Evolutionary conservation across 2,113 vertebrate genomes (phyloP).

Genomic region (Cyphotilapia sp.): DNA sequence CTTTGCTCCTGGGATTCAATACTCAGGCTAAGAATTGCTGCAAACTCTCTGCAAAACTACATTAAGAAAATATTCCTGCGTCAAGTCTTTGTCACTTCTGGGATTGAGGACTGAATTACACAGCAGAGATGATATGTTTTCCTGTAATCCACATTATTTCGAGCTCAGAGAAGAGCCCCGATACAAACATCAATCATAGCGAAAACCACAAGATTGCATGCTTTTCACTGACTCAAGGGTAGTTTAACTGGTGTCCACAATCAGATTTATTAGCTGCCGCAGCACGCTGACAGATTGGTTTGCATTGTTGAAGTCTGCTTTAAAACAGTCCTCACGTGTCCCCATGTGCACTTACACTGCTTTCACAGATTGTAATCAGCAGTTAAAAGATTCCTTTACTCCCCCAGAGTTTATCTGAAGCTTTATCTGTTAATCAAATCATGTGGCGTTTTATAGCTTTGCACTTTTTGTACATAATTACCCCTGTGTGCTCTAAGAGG

Average conservation of each 20-base stretch:
- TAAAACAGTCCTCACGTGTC: not conserved
- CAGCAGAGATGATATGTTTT: not conserved
- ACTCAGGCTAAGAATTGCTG: not conserved
- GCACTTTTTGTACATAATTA: not conserved
- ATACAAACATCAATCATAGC: not conserved
- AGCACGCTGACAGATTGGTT: not conserved
- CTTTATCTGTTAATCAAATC: not conserved
- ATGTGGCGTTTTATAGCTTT: not conserved
- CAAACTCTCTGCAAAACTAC: conserved; percentile 3
- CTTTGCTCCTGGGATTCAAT: conserved; percentile 33
- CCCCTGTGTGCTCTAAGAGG: not conserved
- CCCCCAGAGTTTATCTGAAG: not conserved
- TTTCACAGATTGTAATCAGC: not conserved
- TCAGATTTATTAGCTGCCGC: not conserved
- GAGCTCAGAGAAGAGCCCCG: not conserved
- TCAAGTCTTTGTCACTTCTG: not conserved
- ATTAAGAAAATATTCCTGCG: not conserved
- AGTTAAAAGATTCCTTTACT: not conserved
- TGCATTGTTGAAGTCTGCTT: not conserved
- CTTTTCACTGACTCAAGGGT: not conserved
- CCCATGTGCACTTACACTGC: not conserved
- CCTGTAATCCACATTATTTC: not conserved
- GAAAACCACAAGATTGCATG: not conserved
- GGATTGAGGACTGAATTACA: not conserved
- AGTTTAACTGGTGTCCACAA: not conserved